Evolutionary conservation across 2,888 invertebrate genomes (phyloP).

Genomic region (Ormia ochracea): DNA sequence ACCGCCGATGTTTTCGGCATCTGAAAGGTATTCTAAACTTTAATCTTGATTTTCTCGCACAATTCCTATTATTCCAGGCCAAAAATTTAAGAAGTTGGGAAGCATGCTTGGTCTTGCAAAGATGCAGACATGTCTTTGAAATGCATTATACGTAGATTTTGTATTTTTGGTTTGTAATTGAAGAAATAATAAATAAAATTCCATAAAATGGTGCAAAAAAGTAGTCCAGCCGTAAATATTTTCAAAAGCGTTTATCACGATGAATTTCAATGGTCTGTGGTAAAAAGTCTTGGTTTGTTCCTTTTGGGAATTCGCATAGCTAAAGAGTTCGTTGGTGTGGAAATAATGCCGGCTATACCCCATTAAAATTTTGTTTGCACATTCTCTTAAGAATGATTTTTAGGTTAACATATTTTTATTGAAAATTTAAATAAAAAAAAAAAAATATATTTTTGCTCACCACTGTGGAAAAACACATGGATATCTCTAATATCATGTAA

Average conservation of each 20-base stretch:
- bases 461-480: neutral
- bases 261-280: slow-evolving; percentile 88
- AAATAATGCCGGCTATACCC: slow-evolving; percentile 81
- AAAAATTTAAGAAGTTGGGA: no score
- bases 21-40: no score
- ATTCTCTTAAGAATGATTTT: slow-evolving; percentile 44
- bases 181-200: no score
- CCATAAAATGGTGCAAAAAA: slow-evolving; percentile 81
- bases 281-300: slow-evolving; percentile 89
- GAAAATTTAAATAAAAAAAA: neutral
- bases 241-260: slow-evolving; percentile 84
- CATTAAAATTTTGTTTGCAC: slow-evolving; percentile 2
- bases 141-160: no score
- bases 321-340: slow-evolving; percentile 85
- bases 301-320: slow-evolving; percentile 87
- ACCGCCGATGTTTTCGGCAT: no score
- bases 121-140: no score
- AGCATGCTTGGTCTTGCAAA: no score
- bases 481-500: no score
- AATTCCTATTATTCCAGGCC: no score
- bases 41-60: no score
- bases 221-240: slow-evolving; percentile 78
- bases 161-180: no score
- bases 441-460: neutral
- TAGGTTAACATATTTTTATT: slow-evolving; percentile 42